phyloP scores from a whole-genome alignment of 2,113 vertebrate genomes.

The Hepsetus odoe region DNA sequence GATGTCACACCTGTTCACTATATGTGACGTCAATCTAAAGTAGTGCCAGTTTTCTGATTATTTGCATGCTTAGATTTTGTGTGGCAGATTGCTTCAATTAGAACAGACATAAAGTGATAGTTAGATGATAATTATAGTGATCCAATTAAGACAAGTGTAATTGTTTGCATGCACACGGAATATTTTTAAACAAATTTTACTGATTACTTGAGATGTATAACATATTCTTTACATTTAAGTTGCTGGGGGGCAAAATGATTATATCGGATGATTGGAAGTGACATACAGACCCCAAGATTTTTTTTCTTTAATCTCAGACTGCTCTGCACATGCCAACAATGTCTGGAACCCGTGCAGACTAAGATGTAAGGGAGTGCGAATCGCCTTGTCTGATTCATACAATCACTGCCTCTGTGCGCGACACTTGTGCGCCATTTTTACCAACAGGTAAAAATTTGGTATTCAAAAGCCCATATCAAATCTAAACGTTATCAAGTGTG shows the following conservation, averaged over 20 bases:
- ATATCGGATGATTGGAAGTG: background rate
- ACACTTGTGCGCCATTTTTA: background rate
- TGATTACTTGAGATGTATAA: background rate
- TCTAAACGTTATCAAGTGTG: slow-evolving; percentile 32
- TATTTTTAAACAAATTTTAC: background rate
- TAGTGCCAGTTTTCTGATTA: background rate
- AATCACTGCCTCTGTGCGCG: background rate
- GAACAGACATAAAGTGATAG: too few relatives aligned
- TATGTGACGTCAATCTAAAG: background rate
- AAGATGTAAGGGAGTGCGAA: background rate
- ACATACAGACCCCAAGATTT: background rate
- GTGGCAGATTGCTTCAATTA: too few relatives aligned
- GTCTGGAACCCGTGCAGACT: background rate
- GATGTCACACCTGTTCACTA: slow-evolving; percentile 15
- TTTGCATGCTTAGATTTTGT: background rate
- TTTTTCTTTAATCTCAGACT: background rate
- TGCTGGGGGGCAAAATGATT: background rate
- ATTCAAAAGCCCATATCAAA: slow-evolving; percentile 5
- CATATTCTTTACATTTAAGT: too few relatives aligned
- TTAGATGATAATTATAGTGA: background rate
- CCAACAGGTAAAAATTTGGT: slow-evolving; percentile 26
- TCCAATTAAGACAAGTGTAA: background rate
- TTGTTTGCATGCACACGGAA: too few relatives aligned
- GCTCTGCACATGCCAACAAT: background rate
- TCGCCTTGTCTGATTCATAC: background rate